These are phyloP conservation scores for Nyctibius grandis DNA, from an alignment of 2,797 vertebrate genomes.

Conservation along the genomic window DNA sequence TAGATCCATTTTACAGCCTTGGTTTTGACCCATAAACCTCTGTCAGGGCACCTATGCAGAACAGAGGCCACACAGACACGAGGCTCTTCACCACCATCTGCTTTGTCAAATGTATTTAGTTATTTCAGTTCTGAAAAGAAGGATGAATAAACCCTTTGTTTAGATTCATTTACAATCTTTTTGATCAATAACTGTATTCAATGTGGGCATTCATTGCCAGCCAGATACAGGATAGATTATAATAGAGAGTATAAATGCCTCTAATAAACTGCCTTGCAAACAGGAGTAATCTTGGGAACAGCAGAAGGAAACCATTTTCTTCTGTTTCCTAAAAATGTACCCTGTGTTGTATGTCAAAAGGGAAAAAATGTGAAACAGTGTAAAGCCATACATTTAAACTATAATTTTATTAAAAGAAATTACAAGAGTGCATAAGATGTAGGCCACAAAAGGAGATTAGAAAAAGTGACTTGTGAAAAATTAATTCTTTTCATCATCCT, in stretches of 20 bases:
- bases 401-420: not conserved
- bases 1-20: not conserved
- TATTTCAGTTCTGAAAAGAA: not conserved
- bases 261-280: not conserved
- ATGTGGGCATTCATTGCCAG: not conserved
- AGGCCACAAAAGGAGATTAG: not conserved
- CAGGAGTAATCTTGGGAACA: not conserved
- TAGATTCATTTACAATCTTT: not conserved
- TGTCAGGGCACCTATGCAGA: not conserved
- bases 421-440: not conserved
- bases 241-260: not conserved
- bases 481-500: not conserved
- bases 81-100: not conserved
- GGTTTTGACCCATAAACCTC: not conserved
- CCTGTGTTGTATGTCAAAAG: not conserved
- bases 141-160: slow-evolving; percentile 9
- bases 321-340: not conserved
- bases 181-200: not conserved
- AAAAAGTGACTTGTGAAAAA: not conserved
- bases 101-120: not conserved
- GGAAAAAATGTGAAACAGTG: not conserved
- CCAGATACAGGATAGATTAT: not conserved
- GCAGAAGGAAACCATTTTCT: not conserved
- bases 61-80: not conserved
- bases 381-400: not conserved